Base-by-base conservation (phyloP, 2,888 invertebrate species). In the Cheilosia soror region DNA sequence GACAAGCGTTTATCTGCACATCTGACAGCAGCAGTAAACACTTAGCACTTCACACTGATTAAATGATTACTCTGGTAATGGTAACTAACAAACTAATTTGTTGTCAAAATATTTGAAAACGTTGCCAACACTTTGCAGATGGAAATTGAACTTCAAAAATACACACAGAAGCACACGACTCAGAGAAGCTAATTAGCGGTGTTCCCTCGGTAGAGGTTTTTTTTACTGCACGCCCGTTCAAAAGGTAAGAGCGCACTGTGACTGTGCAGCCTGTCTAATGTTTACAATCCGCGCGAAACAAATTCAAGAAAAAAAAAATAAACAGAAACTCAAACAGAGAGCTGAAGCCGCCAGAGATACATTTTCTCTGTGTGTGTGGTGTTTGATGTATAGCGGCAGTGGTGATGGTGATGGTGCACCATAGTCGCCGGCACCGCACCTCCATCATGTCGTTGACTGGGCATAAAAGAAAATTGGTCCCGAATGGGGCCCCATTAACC, bases 201-300 rank as follows among this genome's bases (percentile, higher is more conserved):
- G 47, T 62, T 20, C 62, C 6, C 29, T 7, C 31, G 51, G 40
- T 47, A 44, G 29, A 57, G 7, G 15, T 68, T 53, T 82, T 73
- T 69, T 60, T 63, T 47, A 68, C 79, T 79, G 80, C 84, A 84
- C 40, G 42, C 80, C 58, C 60, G 80, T 53, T 75, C 75, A 69
- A 62, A 63, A 79, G 83, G 83, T 84, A 79, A 65, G 75, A 79
- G 58, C 83, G 47, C 55, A 80, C 84, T 84, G 80, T 55, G 20
- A 2, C 20, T 20, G 20, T 20, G 20, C 20, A 1, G 63, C 33
- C 60, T 29, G 71, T 84, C 84, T 76, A 66, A 71, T 84, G 84
- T 80, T 84, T 84, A 80, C 80, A 42, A 75, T 84, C 75, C 63
- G 65, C 53, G 80, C 69, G 71, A 75, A 66, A 75, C 69, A 80